Evolutionary conservation across 2,797 vertebrate genomes (phyloP).

Genomic region (Tokudaia muenninki): DNA sequence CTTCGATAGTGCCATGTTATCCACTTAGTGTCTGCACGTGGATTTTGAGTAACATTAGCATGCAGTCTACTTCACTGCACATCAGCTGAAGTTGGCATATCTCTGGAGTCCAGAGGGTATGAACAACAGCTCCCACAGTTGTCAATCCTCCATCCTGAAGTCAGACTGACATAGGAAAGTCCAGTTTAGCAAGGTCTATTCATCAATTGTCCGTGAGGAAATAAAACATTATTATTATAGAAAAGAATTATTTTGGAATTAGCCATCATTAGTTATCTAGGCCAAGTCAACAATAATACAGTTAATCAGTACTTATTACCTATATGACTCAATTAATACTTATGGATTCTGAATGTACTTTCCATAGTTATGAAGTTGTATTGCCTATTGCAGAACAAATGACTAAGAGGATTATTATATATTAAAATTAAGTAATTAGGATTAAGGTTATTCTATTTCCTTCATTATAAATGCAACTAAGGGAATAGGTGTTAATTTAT

Average conservation of each 20-base stretch:
- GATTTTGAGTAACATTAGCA: background rate
- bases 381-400: background rate
- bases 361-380: conserved; percentile 1
- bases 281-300: background rate
- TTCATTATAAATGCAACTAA: background rate
- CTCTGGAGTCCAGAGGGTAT: background rate
- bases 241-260: background rate
- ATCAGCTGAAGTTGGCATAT: background rate
- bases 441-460: background rate
- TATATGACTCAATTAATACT: background rate
- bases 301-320: background rate
- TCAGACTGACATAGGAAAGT: background rate
- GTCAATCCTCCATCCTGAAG: background rate
- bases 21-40: background rate
- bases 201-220: background rate
- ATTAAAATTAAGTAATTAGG: background rate
- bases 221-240: background rate
- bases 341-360: background rate
- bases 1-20: background rate
- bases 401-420: background rate
- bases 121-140: background rate
- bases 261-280: background rate
- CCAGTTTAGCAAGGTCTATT: background rate
- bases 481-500: background rate
- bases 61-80: background rate